Evolutionary conservation across 2,797 vertebrate species (phyloP), one percentile per base, ranked within the genome.

Genomic region (Brotula barbata): DNA sequence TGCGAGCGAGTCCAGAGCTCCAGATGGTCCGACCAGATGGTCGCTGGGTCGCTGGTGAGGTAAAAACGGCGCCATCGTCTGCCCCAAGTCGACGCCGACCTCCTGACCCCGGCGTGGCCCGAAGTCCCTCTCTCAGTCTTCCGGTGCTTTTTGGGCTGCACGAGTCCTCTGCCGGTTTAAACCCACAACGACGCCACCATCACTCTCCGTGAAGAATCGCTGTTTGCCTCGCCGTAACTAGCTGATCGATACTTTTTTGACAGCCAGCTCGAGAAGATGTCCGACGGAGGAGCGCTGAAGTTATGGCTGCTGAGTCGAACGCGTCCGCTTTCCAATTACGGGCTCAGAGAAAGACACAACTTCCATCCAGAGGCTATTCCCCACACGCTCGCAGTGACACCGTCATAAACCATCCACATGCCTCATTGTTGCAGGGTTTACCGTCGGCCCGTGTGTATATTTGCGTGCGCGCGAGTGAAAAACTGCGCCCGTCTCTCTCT

Each of bases 201-300:
- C 20, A 34, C 56, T 63, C 49, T 0, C 31, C 23, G 28, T 45
- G 49, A 73, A 50, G 21, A 45, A 61, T 20, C 19, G 28, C 23
- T 16, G 14, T 25, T n/a, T 47, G 14, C 13, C 21, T 49, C 2
- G 23, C 33, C 16, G 36, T 67, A 62, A 55, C 2, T 2, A 46
- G 2, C 31, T 21, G 53, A 77, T 75, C 71, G 36, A 72, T 68
- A 63, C 23, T 11, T 58, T 1, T 43, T 34, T 54, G 52, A 64
- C 64, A 60, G 56, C 46, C 36, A 34, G 62, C 75, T 60, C 39
- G 33, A 53, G 21, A 61, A 52, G 64, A 61, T 50, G 12, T 42
- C 11, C 31, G 36, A 36, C 5, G 6, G 5, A 39, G 37, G 41
- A 43, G 46, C 46, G 15, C 28, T 43, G 25, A 36, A 60, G 21